phyloP scores from a whole-genome alignment of 2,113 vertebrate genomes.

The Chaetodon auriga region DNA sequence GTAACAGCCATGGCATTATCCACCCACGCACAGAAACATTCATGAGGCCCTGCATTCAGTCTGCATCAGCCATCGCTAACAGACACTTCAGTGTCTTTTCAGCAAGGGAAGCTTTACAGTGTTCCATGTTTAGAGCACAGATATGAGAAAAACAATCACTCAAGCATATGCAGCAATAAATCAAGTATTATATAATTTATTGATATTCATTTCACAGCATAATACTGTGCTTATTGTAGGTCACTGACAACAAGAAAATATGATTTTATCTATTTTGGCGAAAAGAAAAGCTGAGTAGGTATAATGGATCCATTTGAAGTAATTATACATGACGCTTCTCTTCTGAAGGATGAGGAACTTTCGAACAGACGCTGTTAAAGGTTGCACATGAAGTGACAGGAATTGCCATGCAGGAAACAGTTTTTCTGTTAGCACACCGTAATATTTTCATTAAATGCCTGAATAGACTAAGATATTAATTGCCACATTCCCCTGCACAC shows the following conservation, averaged over 20 bases:
- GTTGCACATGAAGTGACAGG: slow-evolving; percentile 51
- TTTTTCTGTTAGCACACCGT: slow-evolving; percentile 56
- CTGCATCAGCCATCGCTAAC: slow-evolving; percentile 41
- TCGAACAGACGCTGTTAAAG: slow-evolving; percentile 48
- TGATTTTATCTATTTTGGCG: slow-evolving; percentile 34
- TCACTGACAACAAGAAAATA: slow-evolving; percentile 40
- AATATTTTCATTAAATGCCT: slow-evolving; percentile 79
- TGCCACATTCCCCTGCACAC: slow-evolving; percentile 59
- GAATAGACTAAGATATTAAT: slow-evolving; percentile 78
- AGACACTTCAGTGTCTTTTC: slow-evolving; percentile 51
- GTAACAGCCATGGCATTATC: background rate
- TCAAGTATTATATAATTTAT: slow-evolving; percentile 36
- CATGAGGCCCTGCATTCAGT: slow-evolving; percentile 31
- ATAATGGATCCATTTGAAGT: slow-evolving; percentile 41
- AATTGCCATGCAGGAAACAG: slow-evolving; percentile 65
- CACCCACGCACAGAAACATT: slow-evolving; percentile 22
- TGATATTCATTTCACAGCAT: slow-evolving; percentile 36
- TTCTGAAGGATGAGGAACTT: slow-evolving; percentile 39
- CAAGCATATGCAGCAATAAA: slow-evolving; percentile 50
- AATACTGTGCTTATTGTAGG: slow-evolving; percentile 49
- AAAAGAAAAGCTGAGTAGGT: slow-evolving; percentile 49
- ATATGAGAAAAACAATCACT: slow-evolving; percentile 72
- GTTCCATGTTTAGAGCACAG: slow-evolving; percentile 47
- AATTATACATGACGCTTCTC: slow-evolving; percentile 44
- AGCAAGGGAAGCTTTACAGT: slow-evolving; percentile 59